Base-by-base conservation (phyloP, 2,113 vertebrate genomes). In the Ramphastos sulfuratus region DNA sequence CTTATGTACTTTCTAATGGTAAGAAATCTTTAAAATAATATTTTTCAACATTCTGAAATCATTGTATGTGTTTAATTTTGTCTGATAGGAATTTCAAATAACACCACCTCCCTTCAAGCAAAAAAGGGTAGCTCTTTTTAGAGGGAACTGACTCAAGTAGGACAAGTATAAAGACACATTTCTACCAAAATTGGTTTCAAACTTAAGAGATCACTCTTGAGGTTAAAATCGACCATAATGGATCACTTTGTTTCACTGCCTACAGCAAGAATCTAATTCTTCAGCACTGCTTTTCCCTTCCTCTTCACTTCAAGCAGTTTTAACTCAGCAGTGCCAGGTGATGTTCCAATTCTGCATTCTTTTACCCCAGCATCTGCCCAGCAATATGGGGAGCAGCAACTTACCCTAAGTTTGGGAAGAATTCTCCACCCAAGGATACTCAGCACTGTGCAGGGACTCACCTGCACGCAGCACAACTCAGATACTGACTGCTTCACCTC, bases 1-100 rank as follows among this genome's bases (percentile, higher is more conserved):
- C 85, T 63, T 90, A 42, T 54, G 4, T 2, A 64, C 77, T 75
- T 94, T 92, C 58, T 58, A 64, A 94, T 83, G 58, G 48, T 27
- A 56, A 14, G 85, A 82, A 77, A 91, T 21, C 76, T 89, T 88
- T 24, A 44, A 23, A 30, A 28, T 77, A 48, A 24, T 31, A 10
- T 33, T 60, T 60, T 25, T 25, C 12, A 52, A 52, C 23, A 52
- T 24, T 52, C 23, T 15, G 23, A n/a, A 33, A 37, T 6, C 12
- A 66, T 19, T 46, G 3, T 15, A 54, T 4, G 18, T 27, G 10
- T 67, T 70, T 28, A 64, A 21, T 28, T 35, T 23, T 1, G 3
- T 12, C 2, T 35, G 15, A 64, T 1, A 37, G 6, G 33, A 9
- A 80, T 46, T 80, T 70, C 46, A 92, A 66, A 56, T 19, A 61